A percentile compares a stretch with the other conserved stretches of the same genome.
These are phyloP conservation scores for Achroia grisella DNA, from an alignment of 1,140 invertebrate genomes.

Conservation along the genomic window DNA sequence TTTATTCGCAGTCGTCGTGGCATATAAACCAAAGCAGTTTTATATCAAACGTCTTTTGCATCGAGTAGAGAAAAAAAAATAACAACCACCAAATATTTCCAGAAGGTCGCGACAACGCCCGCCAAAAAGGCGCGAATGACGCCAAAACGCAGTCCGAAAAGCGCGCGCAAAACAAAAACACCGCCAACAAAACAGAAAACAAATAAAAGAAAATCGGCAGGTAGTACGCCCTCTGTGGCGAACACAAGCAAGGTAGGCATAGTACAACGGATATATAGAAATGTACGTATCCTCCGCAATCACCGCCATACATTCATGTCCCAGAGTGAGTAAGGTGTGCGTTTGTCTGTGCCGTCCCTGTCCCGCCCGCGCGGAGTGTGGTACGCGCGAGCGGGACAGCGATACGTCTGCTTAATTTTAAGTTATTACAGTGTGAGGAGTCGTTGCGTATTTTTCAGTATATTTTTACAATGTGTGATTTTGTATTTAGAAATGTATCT, in stretches of 20 bases:
- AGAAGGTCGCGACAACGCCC: constrained; percentile 42
- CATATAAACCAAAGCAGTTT: too few species aligned
- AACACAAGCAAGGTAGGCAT: constrained; percentile 73
- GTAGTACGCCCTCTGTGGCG: constrained; percentile 55
- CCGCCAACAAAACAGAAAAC: constrained; percentile 29
- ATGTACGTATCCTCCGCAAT: constrained; percentile 71
- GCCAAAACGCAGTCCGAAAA: constrained; percentile 51
- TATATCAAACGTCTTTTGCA: too few species aligned
- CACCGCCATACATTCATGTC: constrained; percentile 45
- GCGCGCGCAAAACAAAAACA: constrained; percentile 29
- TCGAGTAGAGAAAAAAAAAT: too few species aligned
- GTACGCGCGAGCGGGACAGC: constrained; percentile 11
- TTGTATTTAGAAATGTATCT: too few species aligned
- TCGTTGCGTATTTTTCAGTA: not conserved
- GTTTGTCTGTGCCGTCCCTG: constrained; percentile 11
- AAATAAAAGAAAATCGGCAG: constrained; percentile 45
- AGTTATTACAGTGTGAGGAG: too few species aligned
- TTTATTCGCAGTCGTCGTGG: too few species aligned
- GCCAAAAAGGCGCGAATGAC: constrained; percentile 50
- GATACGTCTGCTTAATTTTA: constrained; percentile 13
- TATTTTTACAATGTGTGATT: not conserved
- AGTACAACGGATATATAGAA: constrained; percentile 75
- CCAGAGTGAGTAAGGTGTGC: constrained; percentile 26
- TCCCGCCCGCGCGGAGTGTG: constrained; percentile 12
- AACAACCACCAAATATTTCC: constrained; percentile 12